phyloP scores from a whole-genome alignment of 1,140 invertebrate genomes.

The Eulimnadia texana region DNA sequence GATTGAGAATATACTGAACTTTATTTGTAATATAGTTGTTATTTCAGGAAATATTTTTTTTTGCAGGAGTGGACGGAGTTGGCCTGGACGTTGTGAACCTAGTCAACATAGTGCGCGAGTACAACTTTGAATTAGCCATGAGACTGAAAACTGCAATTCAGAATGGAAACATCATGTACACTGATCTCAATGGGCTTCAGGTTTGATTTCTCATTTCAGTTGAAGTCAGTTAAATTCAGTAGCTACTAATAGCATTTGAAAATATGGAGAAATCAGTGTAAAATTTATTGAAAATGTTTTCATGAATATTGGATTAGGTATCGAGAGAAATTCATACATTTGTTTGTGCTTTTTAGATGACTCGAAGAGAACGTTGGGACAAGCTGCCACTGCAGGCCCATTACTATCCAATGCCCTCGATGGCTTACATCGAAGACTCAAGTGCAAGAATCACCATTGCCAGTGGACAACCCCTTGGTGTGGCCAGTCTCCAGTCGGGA shows the following conservation, averaged over 20 bases:
- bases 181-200: constrained; percentile 62
- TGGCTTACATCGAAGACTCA: constrained; percentile 75
- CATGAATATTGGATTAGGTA: too few species aligned
- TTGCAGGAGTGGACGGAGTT: constrained; percentile 43
- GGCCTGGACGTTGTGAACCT: constrained; percentile 55
- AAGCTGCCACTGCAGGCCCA: constrained; percentile 91
- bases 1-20: background rate
- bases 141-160: constrained; percentile 55
- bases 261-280: background rate
- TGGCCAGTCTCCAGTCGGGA: constrained; percentile 59
- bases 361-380: constrained; percentile 59
- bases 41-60: too few species aligned
- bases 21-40: background rate
- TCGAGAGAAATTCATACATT: too few species aligned
- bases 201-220: too few species aligned
- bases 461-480: constrained; percentile 73
- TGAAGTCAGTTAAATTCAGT: background rate
- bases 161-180: constrained; percentile 56
- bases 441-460: constrained; percentile 55
- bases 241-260: background rate
- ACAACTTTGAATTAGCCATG: constrained; percentile 84
- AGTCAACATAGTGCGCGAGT: constrained; percentile 55
- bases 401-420: constrained; percentile 82
- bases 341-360: too few species aligned
- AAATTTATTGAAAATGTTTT: too few species aligned